Base-by-base conservation (phyloP, 2,113 vertebrate species). In the Passerina amoena region DNA sequence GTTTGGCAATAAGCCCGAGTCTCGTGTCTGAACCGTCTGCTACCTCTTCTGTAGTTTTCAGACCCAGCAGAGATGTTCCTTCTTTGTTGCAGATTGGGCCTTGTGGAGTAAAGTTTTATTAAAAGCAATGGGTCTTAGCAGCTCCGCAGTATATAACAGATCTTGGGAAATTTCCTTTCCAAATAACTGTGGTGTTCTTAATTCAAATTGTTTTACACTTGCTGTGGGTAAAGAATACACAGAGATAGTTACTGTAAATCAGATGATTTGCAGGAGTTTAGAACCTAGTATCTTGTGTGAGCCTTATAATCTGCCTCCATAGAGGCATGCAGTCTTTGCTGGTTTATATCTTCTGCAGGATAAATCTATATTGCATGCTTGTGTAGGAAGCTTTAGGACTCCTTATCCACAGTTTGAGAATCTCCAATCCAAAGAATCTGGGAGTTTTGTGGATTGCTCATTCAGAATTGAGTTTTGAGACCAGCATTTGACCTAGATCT, bases 151-250 rank as follows among this genome's bases (percentile, higher is more conserved):
- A 88, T 75, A 33, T 73, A 92, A 94, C 69, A 92, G 82, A 86
- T 93, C 72, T 92, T 72, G 65, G 69, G 77, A 95, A 96, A 97
- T 94, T 89, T 97, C 83, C 69, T 92, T 95, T 92, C 91, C 60
- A 83, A 95, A 94, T 95, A 94, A 96, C 90, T 64, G 57, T 87
- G 47, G 71, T 80, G 63, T 77, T 94, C 82, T 68, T 94, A 93
- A 96, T 96, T 96, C 95, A 96, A 84, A 92, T 92, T 90, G 86
- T 82, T 96, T 96, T 96, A 96, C 21, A 28, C 71, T 91, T 95
- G 83, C 82, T 90, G 50, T 80, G 95, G 88, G 86, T 92, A 75
- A 94, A 93, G 60, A 95, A 82, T 71, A 48, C 69, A 66, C 82
- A 83, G 3, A 5, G 87, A 91, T 92, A 94, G 92, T 86, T 95